Evolutionary conservation across 2,888 invertebrate species (phyloP).

Genomic region (Himalopsyche anomala): DNA sequence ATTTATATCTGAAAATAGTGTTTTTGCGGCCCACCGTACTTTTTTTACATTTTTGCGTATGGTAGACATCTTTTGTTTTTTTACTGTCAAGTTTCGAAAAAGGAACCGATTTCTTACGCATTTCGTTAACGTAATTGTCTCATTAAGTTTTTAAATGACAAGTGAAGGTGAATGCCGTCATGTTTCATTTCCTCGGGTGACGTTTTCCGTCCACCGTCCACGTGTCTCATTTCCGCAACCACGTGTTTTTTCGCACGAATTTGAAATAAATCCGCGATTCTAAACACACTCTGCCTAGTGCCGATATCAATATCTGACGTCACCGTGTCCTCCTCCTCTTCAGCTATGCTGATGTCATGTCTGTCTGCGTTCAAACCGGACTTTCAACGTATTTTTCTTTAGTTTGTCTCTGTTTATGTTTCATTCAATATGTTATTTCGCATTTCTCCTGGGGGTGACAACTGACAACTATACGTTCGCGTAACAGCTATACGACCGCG

Average conservation of each 20-base stretch:
- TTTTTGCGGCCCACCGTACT: no score
- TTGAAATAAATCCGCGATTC: neutral
- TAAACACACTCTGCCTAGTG: neutral
- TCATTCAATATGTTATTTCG: neutral
- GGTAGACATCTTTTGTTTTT: no score
- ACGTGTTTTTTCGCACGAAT: conserved; percentile 4
- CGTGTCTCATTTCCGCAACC: conserved; percentile 3
- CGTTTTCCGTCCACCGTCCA: conserved; percentile 4
- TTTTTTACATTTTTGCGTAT: no score
- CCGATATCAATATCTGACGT: conserved; percentile 8
- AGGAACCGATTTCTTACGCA: no score
- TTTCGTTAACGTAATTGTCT: no score
- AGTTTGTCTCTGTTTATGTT: neutral
- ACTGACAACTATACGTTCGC: no score
- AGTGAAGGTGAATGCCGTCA: neutral
- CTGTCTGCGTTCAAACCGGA: conserved; percentile 3
- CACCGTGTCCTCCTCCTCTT: neutral
- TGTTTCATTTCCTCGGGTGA: neutral
- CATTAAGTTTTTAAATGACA: neutral
- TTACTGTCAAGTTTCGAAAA: no score
- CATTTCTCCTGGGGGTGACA: neutral
- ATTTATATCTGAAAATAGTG: no score
- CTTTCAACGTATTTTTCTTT: neutral
- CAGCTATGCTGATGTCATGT: neutral
- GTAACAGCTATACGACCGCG: no score